These are phyloP conservation scores for Nannoperca australis DNA, from an alignment of 2,797 vertebrate genomes.

Conservation along the genomic window DNA sequence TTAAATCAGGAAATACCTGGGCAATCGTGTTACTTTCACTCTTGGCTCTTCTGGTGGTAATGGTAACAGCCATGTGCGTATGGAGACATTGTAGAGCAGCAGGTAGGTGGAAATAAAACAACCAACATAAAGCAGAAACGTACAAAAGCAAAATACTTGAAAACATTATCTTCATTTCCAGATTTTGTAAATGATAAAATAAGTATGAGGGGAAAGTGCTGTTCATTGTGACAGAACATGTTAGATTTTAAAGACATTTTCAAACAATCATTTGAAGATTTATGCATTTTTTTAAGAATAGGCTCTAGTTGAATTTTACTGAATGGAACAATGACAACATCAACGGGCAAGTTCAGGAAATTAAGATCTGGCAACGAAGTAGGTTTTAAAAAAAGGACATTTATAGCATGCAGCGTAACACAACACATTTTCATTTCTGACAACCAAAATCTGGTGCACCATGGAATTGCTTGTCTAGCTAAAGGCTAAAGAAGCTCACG, in stretches of 20 bases:
- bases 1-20: neutral
- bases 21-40: rapidly evolving
- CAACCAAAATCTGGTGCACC: neutral
- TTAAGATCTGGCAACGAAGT: neutral
- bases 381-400: neutral
- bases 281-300: neutral
- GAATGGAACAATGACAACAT: neutral
- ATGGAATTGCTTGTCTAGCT: neutral
- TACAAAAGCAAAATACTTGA: neutral
- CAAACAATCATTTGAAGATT: neutral
- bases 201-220: neutral
- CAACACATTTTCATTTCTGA: neutral
- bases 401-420: neutral
- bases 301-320: neutral
- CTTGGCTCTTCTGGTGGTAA: rapidly evolving
- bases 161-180: neutral
- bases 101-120: conserved; percentile 46
- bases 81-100: neutral
- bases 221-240: neutral
- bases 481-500: neutral
- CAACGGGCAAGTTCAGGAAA: neutral
- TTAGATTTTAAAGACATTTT: neutral
- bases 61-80: rapidly evolving
- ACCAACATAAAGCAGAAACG: neutral
- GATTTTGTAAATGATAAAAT: neutral